Base-by-base conservation (phyloP, 1,140 invertebrate species). In the Tetranychus cinnabarinus region DNA sequence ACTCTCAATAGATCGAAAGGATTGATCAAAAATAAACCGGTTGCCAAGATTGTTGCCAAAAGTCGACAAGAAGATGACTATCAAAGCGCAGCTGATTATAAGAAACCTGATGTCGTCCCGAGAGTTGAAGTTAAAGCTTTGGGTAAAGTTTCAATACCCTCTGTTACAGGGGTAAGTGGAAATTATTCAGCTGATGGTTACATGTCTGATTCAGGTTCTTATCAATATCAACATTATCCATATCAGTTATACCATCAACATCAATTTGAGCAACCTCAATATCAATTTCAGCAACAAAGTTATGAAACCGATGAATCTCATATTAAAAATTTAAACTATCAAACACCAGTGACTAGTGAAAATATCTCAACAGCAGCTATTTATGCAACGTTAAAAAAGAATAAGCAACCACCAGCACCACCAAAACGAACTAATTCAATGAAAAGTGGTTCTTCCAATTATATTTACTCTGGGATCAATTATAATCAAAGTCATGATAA, bases 391-490 rank as follows among this genome's bases (percentile, higher is more conserved):
- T 33, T 67, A n/a, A 67, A 67, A 47, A 72, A 72, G 23, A 80
- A 83, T 65, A 82, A 82, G 68, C 77, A 81, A 34, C 87, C 87
- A 12, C 88, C 88, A 0, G 86, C 88, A 54, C 87, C 87, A 1
- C 88, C 88, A 1, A 83, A 88, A 67, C 75, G 87, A 37, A 75
- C 72, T 6, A 73, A 76, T 63, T 77, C 76, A 3, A 73, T 77
- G n/a, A 68, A 68, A 62, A 64, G 65, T 34, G n/a, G 23, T 23
- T 10, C 61, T 47, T 47, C 46, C 46, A 47, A 47, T n/a, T n/a
- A 47, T 47, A 47, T 47, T 47, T 47, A 47, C 23, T 15, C 3
- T 8, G 13, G 46, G 3, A n/a, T 12, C 13, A 47, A 15, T 12
- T 15, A 12, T 47, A n/a, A 47, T 12, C 46, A 47, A 47, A 47